Percentiles rank a stretch among this genome's conserved stretches.
These are phyloP conservation scores for Stegophylla sp. DNA, from an alignment of 2,888 invertebrate genomes.

Conservation along the genomic window DNA sequence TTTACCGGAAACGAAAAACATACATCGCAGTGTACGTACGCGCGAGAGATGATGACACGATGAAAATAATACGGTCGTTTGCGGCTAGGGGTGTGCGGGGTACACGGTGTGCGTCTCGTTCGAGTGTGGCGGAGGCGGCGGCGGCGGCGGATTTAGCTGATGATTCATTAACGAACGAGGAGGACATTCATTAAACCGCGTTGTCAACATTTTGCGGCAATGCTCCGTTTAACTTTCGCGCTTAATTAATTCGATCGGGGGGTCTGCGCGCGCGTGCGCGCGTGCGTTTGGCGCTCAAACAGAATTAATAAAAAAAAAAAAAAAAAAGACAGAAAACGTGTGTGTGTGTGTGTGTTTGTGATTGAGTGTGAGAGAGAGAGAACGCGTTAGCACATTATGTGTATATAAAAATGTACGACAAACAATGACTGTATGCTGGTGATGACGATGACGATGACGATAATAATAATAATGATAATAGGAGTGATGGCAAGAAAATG, in stretches of 20 bases:
- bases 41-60: too few species aligned
- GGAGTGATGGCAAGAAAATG: too few species aligned
- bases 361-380: not conserved
- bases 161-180: slow-evolving; percentile 41
- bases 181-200: slow-evolving; percentile 49
- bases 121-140: slow-evolving; percentile 16
- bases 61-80: not conserved
- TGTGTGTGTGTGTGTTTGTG: too few species aligned
- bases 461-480: not conserved
- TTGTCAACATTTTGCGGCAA: slow-evolving; percentile 45
- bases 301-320: too few species aligned
- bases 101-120: not conserved
- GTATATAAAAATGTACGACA: too few species aligned
- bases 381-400: too few species aligned
- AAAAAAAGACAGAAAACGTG: not conserved
- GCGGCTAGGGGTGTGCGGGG: not conserved
- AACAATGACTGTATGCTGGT: not conserved
- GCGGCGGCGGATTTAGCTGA: slow-evolving; percentile 33
- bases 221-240: slow-evolving; percentile 55
- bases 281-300: slow-evolving; percentile 11
- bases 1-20: too few species aligned
- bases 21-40: too few species aligned
- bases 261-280: too few species aligned
- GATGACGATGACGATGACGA: not conserved
- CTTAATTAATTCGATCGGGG: slow-evolving; percentile 50